These are phyloP conservation scores for Cryptotis parvus DNA, from an alignment of 2,113 vertebrate species.

Conservation along the genomic window DNA sequence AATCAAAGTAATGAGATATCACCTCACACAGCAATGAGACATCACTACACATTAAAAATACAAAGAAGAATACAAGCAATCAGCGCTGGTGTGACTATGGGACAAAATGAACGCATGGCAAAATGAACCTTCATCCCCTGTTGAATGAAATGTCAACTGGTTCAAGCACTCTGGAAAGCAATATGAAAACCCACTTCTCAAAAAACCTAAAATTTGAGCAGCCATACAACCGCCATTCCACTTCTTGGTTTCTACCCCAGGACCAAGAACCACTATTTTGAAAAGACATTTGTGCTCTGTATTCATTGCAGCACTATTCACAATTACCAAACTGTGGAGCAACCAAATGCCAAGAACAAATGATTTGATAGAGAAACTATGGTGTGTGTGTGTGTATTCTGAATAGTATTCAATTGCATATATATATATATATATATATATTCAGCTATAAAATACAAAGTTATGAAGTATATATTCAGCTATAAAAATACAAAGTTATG, in stretches of 20 bases:
- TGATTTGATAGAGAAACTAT: not conserved
- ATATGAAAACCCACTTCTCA: not conserved
- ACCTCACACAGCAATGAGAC: too few species aligned
- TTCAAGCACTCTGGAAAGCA: not conserved
- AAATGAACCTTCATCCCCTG: not conserved
- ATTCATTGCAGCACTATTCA: not conserved
- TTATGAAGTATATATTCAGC: not conserved
- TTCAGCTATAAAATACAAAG: too few species aligned
- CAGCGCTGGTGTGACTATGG: not conserved
- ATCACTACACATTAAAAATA: too few species aligned
- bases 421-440: too few species aligned
- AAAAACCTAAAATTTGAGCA: not conserved
- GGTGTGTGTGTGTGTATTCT: too few species aligned
- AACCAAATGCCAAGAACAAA: not conserved
- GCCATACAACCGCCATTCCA: not conserved
- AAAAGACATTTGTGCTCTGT: not conserved
- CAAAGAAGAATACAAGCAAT: too few species aligned
- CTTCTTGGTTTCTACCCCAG: not conserved
- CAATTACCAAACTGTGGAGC: not conserved
- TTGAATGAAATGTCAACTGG: not conserved
- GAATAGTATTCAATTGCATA: too few species aligned
- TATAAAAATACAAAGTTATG: not conserved
- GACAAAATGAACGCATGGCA: too few species aligned
- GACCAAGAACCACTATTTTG: not conserved
- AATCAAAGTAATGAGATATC: too few species aligned